Evolutionary conservation across 2,797 vertebrate genomes (phyloP), one percentile per base, ranked within the genome.

Genomic region (Aulostomus chinensis): DNA sequence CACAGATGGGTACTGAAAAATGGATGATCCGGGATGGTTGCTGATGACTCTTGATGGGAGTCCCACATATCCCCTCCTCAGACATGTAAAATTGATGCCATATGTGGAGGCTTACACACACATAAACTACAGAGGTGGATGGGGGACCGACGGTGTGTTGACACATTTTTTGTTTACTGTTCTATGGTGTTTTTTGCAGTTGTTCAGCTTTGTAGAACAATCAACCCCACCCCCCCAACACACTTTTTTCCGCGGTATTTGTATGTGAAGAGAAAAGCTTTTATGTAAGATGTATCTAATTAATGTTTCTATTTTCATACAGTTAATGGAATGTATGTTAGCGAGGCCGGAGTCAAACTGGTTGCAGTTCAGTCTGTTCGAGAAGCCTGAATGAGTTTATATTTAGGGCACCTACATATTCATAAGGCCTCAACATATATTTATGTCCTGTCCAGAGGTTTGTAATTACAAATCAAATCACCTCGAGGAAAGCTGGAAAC

Each of bases 221-320:
- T 60, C 67, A 32, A 3, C 12, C 14, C 43, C 11, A 2, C n/a
- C 16, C 11, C 7, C 38, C 7, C 18, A 5, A 20, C 17, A 52
- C 43, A 38, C 52, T 33, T 33, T 20, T 8, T n/a, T 39, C 48
- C 66, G 55, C n/a, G 1, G 67, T 86, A 73, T 86, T 85, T 81
- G 42, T 86, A 79, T 80, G 80, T 80, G 73, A 25, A 66, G 60
- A 82, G 54, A 74, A 68, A 59, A 58, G 71, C 75, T 81, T 86
- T 83, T 85, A 56, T 76, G 83, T 85, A 70, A 58, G 58, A 77
- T 74, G 76, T 82, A 84, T 64, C 58, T 68, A 81, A 83, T 85
- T 75, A 77, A 58, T 78, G 76, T 87, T 86, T 87, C 77, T 85
- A 88, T 86, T 88, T 87, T 88, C 85, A 86, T 86, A 84, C 76